A percentile compares a stretch with the other conserved stretches of the same genome.
These are phyloP conservation scores for Tuberolachnus salignus DNA, from an alignment of 2,888 invertebrate genomes.

Conservation along the genomic window DNA sequence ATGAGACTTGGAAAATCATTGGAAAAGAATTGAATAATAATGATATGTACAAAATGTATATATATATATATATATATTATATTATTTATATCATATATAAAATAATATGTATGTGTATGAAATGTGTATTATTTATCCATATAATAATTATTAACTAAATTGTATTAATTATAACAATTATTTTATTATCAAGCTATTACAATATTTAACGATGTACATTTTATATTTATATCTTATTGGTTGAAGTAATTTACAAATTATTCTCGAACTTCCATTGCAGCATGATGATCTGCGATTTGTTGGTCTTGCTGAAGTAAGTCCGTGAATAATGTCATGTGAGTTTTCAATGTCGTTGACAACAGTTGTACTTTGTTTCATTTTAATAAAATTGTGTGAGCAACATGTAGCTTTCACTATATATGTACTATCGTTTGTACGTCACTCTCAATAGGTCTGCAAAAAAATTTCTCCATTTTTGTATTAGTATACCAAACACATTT, in stretches of 20 bases:
- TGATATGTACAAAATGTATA: constrained; percentile 17
- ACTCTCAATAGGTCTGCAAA: constrained; percentile 30
- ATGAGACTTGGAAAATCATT: constrained; percentile 32
- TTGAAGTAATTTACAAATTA: constrained; percentile 25
- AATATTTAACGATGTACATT: constrained; percentile 7
- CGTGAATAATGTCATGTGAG: constrained; percentile 12
- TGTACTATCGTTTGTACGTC: constrained; percentile 16
- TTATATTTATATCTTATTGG: constrained; percentile 13
- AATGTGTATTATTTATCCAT: not conserved
- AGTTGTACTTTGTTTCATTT: constrained; percentile 38
- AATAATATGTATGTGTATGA: constrained; percentile 17
- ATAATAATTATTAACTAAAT: constrained; percentile 11
- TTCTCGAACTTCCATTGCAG: constrained; percentile 26
- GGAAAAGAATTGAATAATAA: constrained; percentile 22
- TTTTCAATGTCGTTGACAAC: constrained; percentile 23
- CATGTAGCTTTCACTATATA: constrained; percentile 32
- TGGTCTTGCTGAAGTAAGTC: constrained; percentile 22
- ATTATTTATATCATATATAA: constrained; percentile 7
- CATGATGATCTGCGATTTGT: constrained; percentile 29
- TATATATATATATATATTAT: no score
- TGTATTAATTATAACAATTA: constrained; percentile 21
- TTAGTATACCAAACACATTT: constrained; percentile 24
- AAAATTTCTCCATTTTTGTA: constrained; percentile 31
- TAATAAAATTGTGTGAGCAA: constrained; percentile 29
- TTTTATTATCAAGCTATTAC: constrained; percentile 15